These are phyloP conservation scores for Tachina lurida DNA, from an alignment of 2,888 invertebrate species.

Conservation along the genomic window DNA sequence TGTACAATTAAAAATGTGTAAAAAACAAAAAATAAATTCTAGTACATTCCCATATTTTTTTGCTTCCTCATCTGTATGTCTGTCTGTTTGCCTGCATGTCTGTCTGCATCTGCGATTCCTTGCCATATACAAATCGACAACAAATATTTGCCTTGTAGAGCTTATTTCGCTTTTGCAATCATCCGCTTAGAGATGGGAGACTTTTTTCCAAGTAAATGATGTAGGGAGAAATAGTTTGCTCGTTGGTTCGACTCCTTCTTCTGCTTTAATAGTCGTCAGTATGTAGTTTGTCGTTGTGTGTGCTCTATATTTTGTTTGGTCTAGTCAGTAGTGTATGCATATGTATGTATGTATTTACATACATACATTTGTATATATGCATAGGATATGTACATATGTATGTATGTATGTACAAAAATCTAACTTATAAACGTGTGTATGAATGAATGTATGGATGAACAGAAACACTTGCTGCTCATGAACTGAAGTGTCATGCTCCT, in stretches of 20 bases:
- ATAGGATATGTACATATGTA: not conserved
- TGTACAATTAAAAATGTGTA: conserved; percentile 71
- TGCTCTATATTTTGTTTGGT: conserved; percentile 65
- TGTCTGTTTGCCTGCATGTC: conserved; percentile 15
- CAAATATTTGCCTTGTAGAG: conserved; percentile 71
- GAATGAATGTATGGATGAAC: conserved; percentile 15
- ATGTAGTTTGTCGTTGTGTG: conserved; percentile 36
- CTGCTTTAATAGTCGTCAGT: conserved; percentile 27
- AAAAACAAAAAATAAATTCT: conserved; percentile 14
- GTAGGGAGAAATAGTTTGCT: conserved; percentile 17
- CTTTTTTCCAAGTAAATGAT: conserved; percentile 42
- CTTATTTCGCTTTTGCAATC: conserved; percentile 70
- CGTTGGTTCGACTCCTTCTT: conserved; percentile 29
- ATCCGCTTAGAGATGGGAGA: conserved; percentile 70
- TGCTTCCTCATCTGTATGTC: not conserved
- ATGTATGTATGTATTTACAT: not conserved
- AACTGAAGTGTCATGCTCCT: conserved; percentile 71
- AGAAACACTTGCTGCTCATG: conserved; percentile 56
- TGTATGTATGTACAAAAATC: not conserved
- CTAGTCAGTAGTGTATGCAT: conserved; percentile 40
- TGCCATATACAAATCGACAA: conserved; percentile 62
- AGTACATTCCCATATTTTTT: conserved; percentile 17
- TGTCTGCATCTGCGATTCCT: conserved; percentile 35
- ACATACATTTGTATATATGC: conserved; percentile 1
- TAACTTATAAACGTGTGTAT: not conserved